Evolutionary conservation across 30 jellyfish, hydroid and myxozoan species (phyloP).

Genomic region (Sanderia malayensis): DNA sequence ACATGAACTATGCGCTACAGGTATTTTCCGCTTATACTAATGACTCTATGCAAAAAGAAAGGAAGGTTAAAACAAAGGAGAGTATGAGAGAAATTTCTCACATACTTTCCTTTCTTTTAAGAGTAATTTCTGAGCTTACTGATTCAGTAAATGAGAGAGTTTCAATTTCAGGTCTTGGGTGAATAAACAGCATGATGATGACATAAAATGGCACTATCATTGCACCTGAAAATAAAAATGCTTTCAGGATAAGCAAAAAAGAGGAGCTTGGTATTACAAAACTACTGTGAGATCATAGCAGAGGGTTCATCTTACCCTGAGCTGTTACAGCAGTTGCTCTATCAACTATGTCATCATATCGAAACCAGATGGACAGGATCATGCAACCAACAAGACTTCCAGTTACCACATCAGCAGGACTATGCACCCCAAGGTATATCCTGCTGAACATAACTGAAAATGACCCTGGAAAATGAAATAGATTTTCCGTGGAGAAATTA

Average conservation of each 20-base stretch:
- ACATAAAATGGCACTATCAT: slow-evolving; percentile 74
- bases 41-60: too few species aligned
- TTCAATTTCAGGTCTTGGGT: slow-evolving; percentile 88
- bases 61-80: too few species aligned
- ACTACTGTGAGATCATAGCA: too few species aligned
- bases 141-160: slow-evolving; percentile 85
- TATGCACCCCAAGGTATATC: slow-evolving; percentile 91
- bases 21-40: too few species aligned
- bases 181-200: slow-evolving; percentile 68
- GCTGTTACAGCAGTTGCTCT: slow-evolving; percentile 75
- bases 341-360: slow-evolving; percentile 71
- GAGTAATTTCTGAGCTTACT: too few species aligned
- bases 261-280: too few species aligned
- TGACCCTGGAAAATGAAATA: slow-evolving; percentile 71
- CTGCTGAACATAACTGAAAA: slow-evolving; percentile 89
- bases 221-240: slow-evolving; percentile 56
- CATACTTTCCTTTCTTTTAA: too few species aligned
- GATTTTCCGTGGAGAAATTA: not conserved
- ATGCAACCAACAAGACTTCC: slow-evolving; percentile 91
- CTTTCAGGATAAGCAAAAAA: too few species aligned
- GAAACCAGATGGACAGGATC: slow-evolving; percentile 67
- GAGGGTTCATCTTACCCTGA: slow-evolving; percentile 58
- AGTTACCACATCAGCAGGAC: slow-evolving; percentile 98
- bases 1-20: too few species aligned
- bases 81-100: too few species aligned